Percentiles rank a stretch among this genome's conserved stretches.
phyloP scores from a whole-genome alignment of 2,888 invertebrate species.

The Craniophora ligustri region DNA sequence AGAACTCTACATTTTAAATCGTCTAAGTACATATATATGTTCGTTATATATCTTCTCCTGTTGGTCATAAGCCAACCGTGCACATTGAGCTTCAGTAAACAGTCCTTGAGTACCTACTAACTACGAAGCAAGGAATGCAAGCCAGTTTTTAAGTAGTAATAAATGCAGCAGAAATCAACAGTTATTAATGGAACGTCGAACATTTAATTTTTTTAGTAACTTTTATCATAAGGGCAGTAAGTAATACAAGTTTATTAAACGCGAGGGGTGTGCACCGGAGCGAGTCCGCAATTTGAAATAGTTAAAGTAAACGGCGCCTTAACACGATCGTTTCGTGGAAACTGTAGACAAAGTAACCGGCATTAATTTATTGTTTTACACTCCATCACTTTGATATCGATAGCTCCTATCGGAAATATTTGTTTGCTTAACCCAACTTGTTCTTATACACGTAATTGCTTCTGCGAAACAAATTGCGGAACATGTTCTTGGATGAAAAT shows the following conservation, averaged over 20 bases:
- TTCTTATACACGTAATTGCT: not conserved
- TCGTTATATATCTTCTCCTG: no score
- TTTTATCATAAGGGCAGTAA: not conserved
- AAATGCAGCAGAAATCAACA: not conserved
- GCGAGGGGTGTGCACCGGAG: constrained; percentile 22
- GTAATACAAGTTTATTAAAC: not conserved
- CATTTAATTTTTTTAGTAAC: not conserved
- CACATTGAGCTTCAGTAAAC: no score
- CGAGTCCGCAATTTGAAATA: constrained; percentile 12
- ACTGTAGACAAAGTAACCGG: not conserved
- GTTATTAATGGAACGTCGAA: not conserved
- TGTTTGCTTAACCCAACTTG: not conserved
- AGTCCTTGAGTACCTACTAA: no score
- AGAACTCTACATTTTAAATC: no score
- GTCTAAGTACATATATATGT: no score
- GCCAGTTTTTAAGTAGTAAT: not conserved
- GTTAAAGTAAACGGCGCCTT: constrained; percentile 1
- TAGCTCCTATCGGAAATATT: not conserved
- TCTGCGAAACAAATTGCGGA: not conserved
- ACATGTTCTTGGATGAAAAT: not conserved
- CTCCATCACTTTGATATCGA: constrained; percentile 9
- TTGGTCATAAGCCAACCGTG: no score
- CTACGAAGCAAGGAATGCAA: no score
- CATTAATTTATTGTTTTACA: constrained; percentile 23
- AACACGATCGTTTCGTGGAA: constrained; percentile 25